These are phyloP conservation scores for Acanthiza pusilla DNA, from an alignment of 2,797 vertebrate species.

Conservation along the genomic window DNA sequence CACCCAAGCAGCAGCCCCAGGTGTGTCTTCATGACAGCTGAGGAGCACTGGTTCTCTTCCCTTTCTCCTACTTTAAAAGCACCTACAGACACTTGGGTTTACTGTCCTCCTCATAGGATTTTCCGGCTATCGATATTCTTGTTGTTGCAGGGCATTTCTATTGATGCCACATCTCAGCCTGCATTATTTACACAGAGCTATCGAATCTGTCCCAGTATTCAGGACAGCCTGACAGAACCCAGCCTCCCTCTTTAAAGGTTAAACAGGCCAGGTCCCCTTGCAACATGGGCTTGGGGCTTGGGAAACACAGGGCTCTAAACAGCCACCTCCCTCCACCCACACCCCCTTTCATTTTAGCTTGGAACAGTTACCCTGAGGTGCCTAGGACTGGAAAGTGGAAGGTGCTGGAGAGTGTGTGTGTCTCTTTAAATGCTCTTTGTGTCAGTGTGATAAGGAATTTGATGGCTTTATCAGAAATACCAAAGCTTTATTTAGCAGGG, in stretches of 20 bases:
- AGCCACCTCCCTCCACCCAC: not conserved
- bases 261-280: not conserved
- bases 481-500: slow-evolving; percentile 98
- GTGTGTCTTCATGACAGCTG: not conserved
- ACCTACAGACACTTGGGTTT: not conserved
- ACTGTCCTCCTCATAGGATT: slow-evolving; percentile 42
- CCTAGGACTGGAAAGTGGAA: slow-evolving; percentile 48
- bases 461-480: slow-evolving; percentile 99
- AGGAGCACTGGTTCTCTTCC: not conserved
- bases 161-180: slow-evolving; percentile 28
- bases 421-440: slow-evolving; percentile 91
- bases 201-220: not conserved
- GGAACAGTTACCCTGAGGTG: slow-evolving; percentile 13
- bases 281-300: not conserved
- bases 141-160: slow-evolving; percentile 48
- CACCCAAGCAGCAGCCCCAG: not conserved
- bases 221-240: slow-evolving; percentile 13
- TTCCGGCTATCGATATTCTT: slow-evolving; percentile 51
- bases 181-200: slow-evolving; percentile 33
- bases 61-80: not conserved
- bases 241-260: not conserved
- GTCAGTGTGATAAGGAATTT: slow-evolving; percentile 97
- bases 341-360: slow-evolving; percentile 1
- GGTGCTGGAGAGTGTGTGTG: slow-evolving; percentile 72
- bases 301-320: not conserved